A percentile compares a stretch with the other conserved stretches of the same genome.
Evolutionary conservation across 2,797 vertebrate genomes (phyloP).

Genomic region (Lindbergichthys nudifrons): DNA sequence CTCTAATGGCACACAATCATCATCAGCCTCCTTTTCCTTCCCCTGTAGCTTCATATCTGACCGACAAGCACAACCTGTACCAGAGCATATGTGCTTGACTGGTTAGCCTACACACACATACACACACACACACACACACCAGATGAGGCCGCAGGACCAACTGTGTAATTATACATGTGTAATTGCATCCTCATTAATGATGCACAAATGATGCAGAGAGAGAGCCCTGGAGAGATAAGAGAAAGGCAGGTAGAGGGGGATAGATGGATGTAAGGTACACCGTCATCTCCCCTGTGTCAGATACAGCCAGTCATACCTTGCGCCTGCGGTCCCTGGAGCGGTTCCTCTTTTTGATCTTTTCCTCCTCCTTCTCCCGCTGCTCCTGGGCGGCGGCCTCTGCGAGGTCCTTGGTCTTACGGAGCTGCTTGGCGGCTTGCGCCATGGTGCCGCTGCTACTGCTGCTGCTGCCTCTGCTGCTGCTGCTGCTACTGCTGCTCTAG

Average conservation of each 20-base stretch:
- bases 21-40: slow-evolving; percentile 32
- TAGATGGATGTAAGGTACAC: slow-evolving; percentile 36
- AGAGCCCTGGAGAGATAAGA: slow-evolving; percentile 15
- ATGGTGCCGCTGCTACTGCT: slow-evolving; percentile 84
- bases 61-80: slow-evolving; percentile 62
- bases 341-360: slow-evolving; percentile 94
- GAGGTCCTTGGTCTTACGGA: slow-evolving; percentile 98
- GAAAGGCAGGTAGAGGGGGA: slow-evolving; percentile 31
- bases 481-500: slow-evolving; percentile 64
- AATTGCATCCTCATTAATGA: slow-evolving; percentile 46
- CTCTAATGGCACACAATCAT: slow-evolving; percentile 30
- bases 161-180: slow-evolving; percentile 67
- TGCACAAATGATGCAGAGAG: slow-evolving; percentile 49
- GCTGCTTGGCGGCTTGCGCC: slow-evolving; percentile 98
- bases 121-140: slow-evolving; percentile 30
- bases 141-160: slow-evolving; percentile 62
- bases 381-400: slow-evolving; percentile 95
- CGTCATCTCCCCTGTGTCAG: slow-evolving; percentile 51
- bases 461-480: slow-evolving; percentile 69
- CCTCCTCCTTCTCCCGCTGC: slow-evolving; percentile 96
- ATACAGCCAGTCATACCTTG: slow-evolving; percentile 87
- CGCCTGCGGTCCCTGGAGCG: slow-evolving; percentile 95
- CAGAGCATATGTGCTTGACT: slow-evolving; percentile 53
- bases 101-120: slow-evolving; percentile 43
- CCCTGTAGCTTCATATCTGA: slow-evolving; percentile 44